Evolutionary conservation across 2,888 invertebrate genomes (phyloP).

Genomic region (Vanessa cardui): DNA sequence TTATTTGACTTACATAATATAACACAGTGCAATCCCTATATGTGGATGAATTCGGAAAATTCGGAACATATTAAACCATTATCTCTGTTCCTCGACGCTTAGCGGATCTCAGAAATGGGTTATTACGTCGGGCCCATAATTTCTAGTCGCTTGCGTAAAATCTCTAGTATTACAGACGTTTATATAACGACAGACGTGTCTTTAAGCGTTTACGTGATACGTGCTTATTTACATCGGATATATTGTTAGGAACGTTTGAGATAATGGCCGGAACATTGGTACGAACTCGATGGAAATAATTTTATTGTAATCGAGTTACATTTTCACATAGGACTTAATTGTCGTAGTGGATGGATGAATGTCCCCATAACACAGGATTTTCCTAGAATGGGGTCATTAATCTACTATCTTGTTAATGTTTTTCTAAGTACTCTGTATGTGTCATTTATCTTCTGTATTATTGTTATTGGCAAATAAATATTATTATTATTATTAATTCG

Average conservation of each 20-base stretch:
- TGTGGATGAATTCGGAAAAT: constrained; percentile 17
- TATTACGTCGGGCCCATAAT: constrained; percentile 36
- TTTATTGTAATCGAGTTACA: not conserved
- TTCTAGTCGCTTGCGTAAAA: constrained; percentile 38
- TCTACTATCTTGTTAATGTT: too few relatives aligned
- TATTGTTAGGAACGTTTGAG: constrained; percentile 31
- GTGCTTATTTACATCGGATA: constrained; percentile 26
- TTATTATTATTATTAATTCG: too few relatives aligned
- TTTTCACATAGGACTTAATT: too few relatives aligned
- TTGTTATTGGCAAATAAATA: too few relatives aligned
- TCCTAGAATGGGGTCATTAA: too few relatives aligned
- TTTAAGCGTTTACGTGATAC: constrained; percentile 28
- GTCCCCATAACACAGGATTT: too few relatives aligned
- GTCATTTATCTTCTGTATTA: too few relatives aligned
- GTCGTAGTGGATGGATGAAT: too few relatives aligned
- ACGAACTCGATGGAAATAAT: not conserved
- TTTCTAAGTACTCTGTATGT: too few relatives aligned
- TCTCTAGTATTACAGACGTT: constrained; percentile 35
- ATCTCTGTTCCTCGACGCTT: constrained; percentile 28
- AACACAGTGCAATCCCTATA: not conserved
- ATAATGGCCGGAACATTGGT: constrained; percentile 10
- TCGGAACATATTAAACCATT: constrained; percentile 28
- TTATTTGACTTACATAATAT: too few relatives aligned
- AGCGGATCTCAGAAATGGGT: constrained; percentile 35
- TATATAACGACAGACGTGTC: constrained; percentile 27